phyloP scores from a whole-genome alignment of 2,888 invertebrate genomes.

The Mythimna ferrago region DNA sequence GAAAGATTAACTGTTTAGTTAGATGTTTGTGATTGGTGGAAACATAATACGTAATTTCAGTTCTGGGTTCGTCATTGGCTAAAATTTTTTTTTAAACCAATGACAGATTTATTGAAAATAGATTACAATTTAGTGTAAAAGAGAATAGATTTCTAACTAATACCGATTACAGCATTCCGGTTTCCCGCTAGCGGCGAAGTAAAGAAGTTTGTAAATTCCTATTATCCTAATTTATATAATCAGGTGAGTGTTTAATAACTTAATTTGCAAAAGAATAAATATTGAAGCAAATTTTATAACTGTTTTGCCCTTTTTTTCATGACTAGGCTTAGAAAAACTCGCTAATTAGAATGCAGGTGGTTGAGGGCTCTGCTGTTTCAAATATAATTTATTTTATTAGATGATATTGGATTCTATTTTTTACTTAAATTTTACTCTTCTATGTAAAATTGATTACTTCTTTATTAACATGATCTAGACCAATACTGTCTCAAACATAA shows the following conservation, averaged over 20 bases:
- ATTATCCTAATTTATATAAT: neutral
- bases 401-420: neutral
- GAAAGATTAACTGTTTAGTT: accelerated
- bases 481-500: neutral
- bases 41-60: accelerated
- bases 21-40: conserved; percentile 35
- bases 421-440: no score
- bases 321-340: neutral
- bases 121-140: neutral
- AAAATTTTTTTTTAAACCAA: accelerated
- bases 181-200: conserved; percentile 45
- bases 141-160: conserved; percentile 14
- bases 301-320: neutral
- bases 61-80: conserved; percentile 14
- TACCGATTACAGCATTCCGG: conserved; percentile 39
- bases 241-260: conserved; percentile 30
- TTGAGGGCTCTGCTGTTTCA: neutral
- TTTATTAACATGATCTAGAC: neutral
- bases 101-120: neutral
- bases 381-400: neutral
- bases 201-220: conserved; percentile 4
- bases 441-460: neutral
- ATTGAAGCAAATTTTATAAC: neutral
- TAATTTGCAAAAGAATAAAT: neutral
- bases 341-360: neutral